Evolutionary conservation across 2,888 invertebrate genomes (phyloP).

Genomic region (Anthophora plumipes): DNA sequence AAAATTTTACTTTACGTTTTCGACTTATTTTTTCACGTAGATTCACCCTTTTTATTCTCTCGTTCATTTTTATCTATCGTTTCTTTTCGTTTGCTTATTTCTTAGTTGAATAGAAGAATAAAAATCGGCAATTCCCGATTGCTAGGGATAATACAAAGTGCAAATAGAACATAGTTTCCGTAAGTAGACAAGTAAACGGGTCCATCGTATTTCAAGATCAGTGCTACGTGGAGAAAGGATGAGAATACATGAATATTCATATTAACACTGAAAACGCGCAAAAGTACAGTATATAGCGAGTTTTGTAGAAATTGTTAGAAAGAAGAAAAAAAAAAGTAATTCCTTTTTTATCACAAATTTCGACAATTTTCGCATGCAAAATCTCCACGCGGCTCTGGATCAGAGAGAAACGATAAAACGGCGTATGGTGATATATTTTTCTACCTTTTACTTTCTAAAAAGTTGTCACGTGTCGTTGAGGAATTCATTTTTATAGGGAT

Average conservation of each 20-base stretch:
- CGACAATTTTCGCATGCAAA: slow-evolving; percentile 24
- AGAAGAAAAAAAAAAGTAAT: slow-evolving; percentile 25
- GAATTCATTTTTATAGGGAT: slow-evolving; percentile 46
- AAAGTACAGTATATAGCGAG: slow-evolving; percentile 6
- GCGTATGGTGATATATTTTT: slow-evolving; percentile 74
- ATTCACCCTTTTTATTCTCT: too few species aligned
- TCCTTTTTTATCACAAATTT: slow-evolving; percentile 43
- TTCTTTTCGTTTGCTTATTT: not conserved
- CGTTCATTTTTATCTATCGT: not conserved
- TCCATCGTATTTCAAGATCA: slow-evolving; percentile 23
- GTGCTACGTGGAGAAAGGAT: slow-evolving; percentile 13
- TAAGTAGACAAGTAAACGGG: slow-evolving; percentile 13
- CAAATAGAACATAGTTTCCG: slow-evolving; percentile 27
- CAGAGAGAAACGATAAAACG: slow-evolving; percentile 49
- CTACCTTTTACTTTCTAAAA: slow-evolving; percentile 76
- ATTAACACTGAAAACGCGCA: slow-evolving; percentile 1
- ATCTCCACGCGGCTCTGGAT: slow-evolving; percentile 45
- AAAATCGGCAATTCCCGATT: not conserved
- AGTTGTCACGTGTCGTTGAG: slow-evolving; percentile 46
- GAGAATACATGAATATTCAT: not conserved
- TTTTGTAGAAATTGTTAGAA: slow-evolving; percentile 29
- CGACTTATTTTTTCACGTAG: too few species aligned
- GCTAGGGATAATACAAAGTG: slow-evolving; percentile 21
- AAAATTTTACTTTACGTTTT: too few species aligned
- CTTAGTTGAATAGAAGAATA: not conserved